Base-by-base conservation (phyloP, 2,797 vertebrate genomes). In the Eleutherodactylus coqui region DNA sequence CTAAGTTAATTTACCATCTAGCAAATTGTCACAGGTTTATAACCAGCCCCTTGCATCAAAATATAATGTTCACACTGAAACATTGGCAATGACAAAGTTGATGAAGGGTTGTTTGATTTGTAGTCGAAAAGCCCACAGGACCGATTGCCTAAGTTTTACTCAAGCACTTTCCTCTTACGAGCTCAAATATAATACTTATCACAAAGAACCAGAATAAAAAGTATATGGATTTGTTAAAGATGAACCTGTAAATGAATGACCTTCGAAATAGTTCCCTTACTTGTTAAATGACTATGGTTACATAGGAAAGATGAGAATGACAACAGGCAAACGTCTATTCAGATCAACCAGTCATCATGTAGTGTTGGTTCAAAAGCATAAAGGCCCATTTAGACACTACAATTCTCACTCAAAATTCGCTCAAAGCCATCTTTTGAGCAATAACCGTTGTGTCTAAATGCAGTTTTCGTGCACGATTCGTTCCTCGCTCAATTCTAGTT, bases 1-100 rank as follows among this genome's bases (percentile, higher is more conserved):
- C 75, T 84, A 85, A 87, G 83, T 87, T 85, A 87, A 87, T 87
- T 87, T 87, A 87, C 86, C 86, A 87, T 87, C 81, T 87, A 87
- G 77, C 62, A 72, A 75, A 84, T 81, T 69, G 82, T 81, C 79
- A 85, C 58, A 85, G 77, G 69, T 64, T 86, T 76, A 47, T 60
- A 29, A 64, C 19, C 60, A 80, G 51, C 69, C 64, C 69, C 77
- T 4, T 58, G 73, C 60, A 82, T 77, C 76, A 43, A 73, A 75
- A 62, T 84, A 36, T 51, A 82, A 83, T 76, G 79, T 49, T 81
- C 43, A 81, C 13, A 69, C 34, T 75, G 62, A 87, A 84, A 84
- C 55, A 41, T 60, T 83, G 83, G 62, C 64, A 83, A 84, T 79
- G 80, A 87, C 75, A 83, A 80, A 79, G 81, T 38, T 80, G 29